Evolutionary conservation across 2,113 vertebrate species (phyloP).

Genomic region (Abramis brama): DNA sequence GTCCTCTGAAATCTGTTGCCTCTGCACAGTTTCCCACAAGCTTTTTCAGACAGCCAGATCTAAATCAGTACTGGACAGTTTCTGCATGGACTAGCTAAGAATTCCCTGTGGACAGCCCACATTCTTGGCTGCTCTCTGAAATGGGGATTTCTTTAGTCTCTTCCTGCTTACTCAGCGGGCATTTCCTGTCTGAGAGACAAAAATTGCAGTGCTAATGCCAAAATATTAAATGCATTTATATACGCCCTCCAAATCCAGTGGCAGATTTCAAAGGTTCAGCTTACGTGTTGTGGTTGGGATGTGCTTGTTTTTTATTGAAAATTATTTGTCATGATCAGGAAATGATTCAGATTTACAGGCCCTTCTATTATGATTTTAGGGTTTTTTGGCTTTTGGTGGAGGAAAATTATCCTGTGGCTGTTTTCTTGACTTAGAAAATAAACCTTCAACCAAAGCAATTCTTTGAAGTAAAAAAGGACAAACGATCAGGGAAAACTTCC

Average conservation of each 20-base stretch:
- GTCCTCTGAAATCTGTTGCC: slow-evolving; percentile 66
- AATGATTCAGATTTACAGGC: slow-evolving; percentile 41
- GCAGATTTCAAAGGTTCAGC: slow-evolving; percentile 66
- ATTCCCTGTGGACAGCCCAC: slow-evolving; percentile 33
- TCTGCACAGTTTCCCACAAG: slow-evolving; percentile 18
- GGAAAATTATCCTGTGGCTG: slow-evolving; percentile 30
- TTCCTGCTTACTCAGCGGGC: slow-evolving; percentile 40
- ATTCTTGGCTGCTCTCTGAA: slow-evolving; percentile 26
- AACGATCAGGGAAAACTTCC: background rate
- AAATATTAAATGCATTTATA: slow-evolving; percentile 51
- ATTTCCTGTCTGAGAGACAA: slow-evolving; percentile 57
- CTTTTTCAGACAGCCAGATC: slow-evolving; percentile 3
- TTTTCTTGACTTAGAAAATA: slow-evolving; percentile 22
- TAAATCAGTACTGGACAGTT: slow-evolving; percentile 23
- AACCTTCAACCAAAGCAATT: slow-evolving; percentile 43
- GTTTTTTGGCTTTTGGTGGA: slow-evolving; percentile 54
- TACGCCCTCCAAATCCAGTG: slow-evolving; percentile 54
- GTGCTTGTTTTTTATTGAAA: slow-evolving; percentile 60
- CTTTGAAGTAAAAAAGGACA: slow-evolving; percentile 39
- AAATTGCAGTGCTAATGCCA: slow-evolving; percentile 42
- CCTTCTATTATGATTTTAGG: slow-evolving; percentile 38
- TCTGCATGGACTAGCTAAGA: slow-evolving; percentile 27
- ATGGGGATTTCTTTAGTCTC: slow-evolving; percentile 43
- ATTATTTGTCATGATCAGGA: slow-evolving; percentile 61
- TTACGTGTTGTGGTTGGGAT: slow-evolving; percentile 60